A percentile compares a stretch with the other conserved stretches of the same genome.
Evolutionary conservation across 2,113 vertebrate genomes (phyloP).

Genomic region (Tetraodon nigroviridis): DNA sequence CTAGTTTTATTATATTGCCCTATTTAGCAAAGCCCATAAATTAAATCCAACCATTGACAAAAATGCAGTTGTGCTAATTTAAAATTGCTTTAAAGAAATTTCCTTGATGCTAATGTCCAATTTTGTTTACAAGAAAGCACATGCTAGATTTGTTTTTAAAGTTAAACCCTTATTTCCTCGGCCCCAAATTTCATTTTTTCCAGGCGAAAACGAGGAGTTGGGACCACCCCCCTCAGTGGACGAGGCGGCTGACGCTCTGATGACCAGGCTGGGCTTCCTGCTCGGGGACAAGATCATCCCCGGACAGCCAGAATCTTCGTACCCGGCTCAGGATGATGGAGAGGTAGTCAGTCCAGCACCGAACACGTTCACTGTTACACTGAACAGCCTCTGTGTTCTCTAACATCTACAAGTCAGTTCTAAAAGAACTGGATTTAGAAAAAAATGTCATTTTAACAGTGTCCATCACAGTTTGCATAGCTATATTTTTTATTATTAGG

Average conservation of each 20-base stretch:
- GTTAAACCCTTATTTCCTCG: neutral
- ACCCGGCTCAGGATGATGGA: slow-evolving; percentile 77
- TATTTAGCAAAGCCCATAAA: too few relatives aligned
- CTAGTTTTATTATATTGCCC: too few relatives aligned
- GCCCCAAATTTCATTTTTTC: neutral
- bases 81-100: too few relatives aligned
- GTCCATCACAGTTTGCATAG: neutral
- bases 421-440: neutral
- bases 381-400: neutral
- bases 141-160: too few relatives aligned
- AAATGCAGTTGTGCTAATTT: too few relatives aligned
- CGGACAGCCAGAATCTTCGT: slow-evolving; percentile 78
- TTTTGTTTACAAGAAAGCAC: too few relatives aligned
- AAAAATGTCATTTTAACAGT: neutral
- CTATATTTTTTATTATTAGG: neutral
- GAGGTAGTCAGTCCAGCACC: slow-evolving; percentile 26
- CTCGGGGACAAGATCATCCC: slow-evolving; percentile 86
- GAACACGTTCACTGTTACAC: neutral
- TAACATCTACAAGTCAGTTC: neutral
- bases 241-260: slow-evolving; percentile 94
- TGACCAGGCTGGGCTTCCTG: slow-evolving; percentile 94
- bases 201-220: slow-evolving; percentile 77
- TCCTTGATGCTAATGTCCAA: too few relatives aligned
- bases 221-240: slow-evolving; percentile 93
- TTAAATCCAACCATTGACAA: too few relatives aligned